Conservation (phyloP, 2,888 invertebrate genomes). For the Deilephila porcellus region DNA sequence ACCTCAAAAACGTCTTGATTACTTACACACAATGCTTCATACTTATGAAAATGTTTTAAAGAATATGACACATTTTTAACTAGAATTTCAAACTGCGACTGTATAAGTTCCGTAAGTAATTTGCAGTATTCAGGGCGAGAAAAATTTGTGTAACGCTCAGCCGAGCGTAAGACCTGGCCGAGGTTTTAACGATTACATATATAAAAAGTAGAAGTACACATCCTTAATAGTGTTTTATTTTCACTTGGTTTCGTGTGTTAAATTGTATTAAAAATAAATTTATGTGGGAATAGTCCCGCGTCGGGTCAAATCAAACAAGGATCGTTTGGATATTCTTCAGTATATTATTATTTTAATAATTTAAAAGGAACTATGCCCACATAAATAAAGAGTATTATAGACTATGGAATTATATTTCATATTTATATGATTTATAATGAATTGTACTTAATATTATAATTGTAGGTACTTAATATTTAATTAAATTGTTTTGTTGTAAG, state of each 20-base stretch:
- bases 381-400: too few species aligned
- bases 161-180: slow-evolving; percentile 15
- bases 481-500: too few species aligned
- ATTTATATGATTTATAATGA: too few species aligned
- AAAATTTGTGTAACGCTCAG: slow-evolving; percentile 25
- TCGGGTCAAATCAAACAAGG: too few species aligned
- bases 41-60: not conserved
- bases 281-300: too few species aligned
- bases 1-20: not conserved
- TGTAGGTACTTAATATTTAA: too few species aligned
- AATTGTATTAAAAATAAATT: not conserved
- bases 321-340: too few species aligned
- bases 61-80: slow-evolving; percentile 26
- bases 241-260: not conserved
- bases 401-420: too few species aligned
- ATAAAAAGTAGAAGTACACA: slow-evolving; percentile 2
- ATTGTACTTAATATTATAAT: too few species aligned
- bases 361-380: too few species aligned
- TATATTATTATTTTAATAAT: too few species aligned
- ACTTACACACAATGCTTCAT: not conserved
- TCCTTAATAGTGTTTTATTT: slow-evolving; percentile 6
- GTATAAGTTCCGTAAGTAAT: slow-evolving; percentile 21
- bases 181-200: slow-evolving; percentile 22
- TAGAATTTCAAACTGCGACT: slow-evolving; percentile 16
- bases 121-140: slow-evolving; percentile 30